Evolutionary conservation across 2,113 vertebrate species (phyloP).

Genomic region (Syrmaticus mikado): DNA sequence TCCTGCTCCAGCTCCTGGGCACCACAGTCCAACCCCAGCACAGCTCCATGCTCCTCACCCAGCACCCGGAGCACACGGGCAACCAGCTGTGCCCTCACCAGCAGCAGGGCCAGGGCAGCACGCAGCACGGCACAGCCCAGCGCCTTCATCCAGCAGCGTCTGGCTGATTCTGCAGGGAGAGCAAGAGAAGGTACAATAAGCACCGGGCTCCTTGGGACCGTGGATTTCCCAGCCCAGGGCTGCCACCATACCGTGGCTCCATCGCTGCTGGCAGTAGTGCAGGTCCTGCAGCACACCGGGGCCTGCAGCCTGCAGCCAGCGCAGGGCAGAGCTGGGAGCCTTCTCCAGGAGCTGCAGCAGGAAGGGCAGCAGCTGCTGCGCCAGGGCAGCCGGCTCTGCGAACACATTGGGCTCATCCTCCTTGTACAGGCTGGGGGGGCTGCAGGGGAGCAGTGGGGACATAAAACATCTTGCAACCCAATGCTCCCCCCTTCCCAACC

Average conservation of each 20-base stretch:
- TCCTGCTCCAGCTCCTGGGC: constrained; percentile 56
- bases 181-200: fast-evolving
- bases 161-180: constrained; percentile 17
- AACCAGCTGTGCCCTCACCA: constrained; percentile 73
- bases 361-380: constrained; percentile 75
- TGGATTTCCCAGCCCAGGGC: not conserved
- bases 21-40: constrained; percentile 7
- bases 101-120: constrained; percentile 69
- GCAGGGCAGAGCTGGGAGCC: constrained; percentile 28
- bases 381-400: constrained; percentile 82
- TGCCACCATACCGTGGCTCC: constrained; percentile 70
- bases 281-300: constrained; percentile 65
- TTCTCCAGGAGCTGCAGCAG: constrained; percentile 74
- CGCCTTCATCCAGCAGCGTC: constrained; percentile 67
- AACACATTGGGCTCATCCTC: constrained; percentile 88
- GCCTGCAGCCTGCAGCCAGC: constrained; percentile 73
- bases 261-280: constrained; percentile 63
- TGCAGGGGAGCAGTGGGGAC: not conserved
- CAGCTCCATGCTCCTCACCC: fast-evolving
- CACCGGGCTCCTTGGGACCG: fast-evolving
- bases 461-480: not conserved
- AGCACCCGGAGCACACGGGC: constrained; percentile 53
- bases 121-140: constrained; percentile 79
- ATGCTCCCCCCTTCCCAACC: not conserved
- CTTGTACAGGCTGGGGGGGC: constrained; percentile 82